These are phyloP conservation scores for Diadema setosum DNA, from an alignment of 35 echinoderm and acorn worm genomes.

Conservation along the genomic window DNA sequence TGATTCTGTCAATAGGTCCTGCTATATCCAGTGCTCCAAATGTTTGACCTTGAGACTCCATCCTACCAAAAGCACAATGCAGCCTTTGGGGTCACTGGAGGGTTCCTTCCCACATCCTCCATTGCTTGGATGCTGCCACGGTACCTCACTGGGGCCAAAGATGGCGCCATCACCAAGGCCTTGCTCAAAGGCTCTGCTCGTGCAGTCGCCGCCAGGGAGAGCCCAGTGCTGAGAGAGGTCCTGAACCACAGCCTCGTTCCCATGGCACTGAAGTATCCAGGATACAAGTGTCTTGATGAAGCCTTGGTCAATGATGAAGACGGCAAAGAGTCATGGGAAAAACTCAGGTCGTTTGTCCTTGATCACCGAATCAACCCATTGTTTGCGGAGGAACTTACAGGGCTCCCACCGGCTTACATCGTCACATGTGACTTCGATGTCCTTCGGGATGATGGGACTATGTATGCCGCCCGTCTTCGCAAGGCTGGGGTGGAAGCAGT, in stretches of 20 bases:
- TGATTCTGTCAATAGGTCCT: not conserved
- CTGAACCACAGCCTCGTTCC: not conserved
- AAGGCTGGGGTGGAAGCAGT: constrained; percentile 26
- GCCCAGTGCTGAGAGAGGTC: not conserved
- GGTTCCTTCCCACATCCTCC: constrained; percentile 27
- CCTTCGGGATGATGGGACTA: constrained; percentile 37
- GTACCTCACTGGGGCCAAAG: not conserved
- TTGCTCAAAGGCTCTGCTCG: not conserved
- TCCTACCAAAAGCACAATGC: constrained; percentile 65
- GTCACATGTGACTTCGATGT: constrained; percentile 50
- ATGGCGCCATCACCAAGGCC: not conserved
- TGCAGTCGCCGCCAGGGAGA: not conserved
- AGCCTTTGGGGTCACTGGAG: constrained; percentile 1
- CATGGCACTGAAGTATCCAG: not conserved
- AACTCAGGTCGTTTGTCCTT: not conserved
- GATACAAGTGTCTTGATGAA: not conserved
- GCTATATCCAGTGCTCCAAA: not conserved
- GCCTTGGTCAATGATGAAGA: not conserved
- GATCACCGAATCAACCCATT: constrained; percentile 34
- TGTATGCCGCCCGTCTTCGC: constrained; percentile 31
- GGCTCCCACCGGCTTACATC: constrained; percentile 53
- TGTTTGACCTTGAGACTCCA: constrained; percentile 38
- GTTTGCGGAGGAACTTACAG: constrained; percentile 6
- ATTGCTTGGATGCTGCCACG: not conserved
- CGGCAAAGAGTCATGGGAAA: constrained; percentile 13